A percentile compares a stretch with the other conserved stretches of the same genome.
These are phyloP conservation scores for Nerophis ophidion DNA, from an alignment of 2,113 vertebrate genomes.

Conservation along the genomic window DNA sequence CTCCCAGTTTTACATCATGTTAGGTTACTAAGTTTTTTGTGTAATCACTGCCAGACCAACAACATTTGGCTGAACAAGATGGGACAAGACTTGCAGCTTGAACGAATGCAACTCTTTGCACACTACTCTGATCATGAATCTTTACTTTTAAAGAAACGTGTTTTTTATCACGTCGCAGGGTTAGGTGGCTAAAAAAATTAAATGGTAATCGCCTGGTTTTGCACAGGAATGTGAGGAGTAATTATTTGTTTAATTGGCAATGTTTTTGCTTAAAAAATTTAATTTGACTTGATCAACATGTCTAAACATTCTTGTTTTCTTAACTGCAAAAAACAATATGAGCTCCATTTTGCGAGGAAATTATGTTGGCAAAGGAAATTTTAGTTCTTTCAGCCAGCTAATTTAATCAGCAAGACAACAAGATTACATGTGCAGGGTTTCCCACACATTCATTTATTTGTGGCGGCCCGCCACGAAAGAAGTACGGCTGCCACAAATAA, in stretches of 20 bases:
- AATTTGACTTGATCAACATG: conserved; percentile 41
- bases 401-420: no score
- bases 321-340: conserved; percentile 23
- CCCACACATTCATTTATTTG: no score
- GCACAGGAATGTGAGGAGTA: conserved; percentile 32
- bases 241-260: conserved; percentile 30
- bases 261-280: conserved; percentile 41
- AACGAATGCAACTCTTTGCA: neutral
- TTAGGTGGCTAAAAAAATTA: conserved; percentile 17
- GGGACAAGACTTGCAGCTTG: neutral
- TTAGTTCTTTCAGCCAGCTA: neutral
- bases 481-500: no score
- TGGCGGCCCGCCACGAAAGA: no score
- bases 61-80: conserved; percentile 4
- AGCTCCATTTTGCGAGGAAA: conserved; percentile 11
- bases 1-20: neutral
- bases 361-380: neutral
- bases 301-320: conserved; percentile 39
- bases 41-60: neutral
- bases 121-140: neutral
- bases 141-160: neutral
- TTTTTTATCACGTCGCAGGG: conserved; percentile 2
- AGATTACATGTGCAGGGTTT: no score
- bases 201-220: conserved; percentile 30
- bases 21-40: neutral